Evolutionary conservation across 2,888 invertebrate genomes (phyloP), one percentile per base, ranked within the genome.

Genomic region (Diaprepes abbreviatus): DNA sequence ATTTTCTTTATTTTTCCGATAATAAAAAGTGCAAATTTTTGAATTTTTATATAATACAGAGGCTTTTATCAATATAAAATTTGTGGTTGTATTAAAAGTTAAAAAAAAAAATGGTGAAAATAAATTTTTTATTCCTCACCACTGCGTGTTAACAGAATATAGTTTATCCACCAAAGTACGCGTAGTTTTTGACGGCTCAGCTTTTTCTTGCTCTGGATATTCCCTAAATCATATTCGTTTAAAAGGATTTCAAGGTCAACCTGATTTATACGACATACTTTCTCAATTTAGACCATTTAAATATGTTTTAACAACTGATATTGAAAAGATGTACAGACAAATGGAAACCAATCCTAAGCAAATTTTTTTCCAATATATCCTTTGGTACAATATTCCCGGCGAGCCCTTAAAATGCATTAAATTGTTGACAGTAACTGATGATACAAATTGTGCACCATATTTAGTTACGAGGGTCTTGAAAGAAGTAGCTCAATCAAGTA

Each of bases 111-210:
- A n/a, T n/a, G n/a, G n/a, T n/a, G n/a, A n/a, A n/a, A n/a, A n/a
- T n/a, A n/a, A n/a, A n/a, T n/a, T n/a, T n/a, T n/a, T n/a, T n/a
- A n/a, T n/a, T n/a, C n/a, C n/a, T n/a, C n/a, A n/a, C n/a, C n/a
- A n/a, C n/a, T n/a, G n/a, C n/a, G n/a, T n/a, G n/a, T n/a, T n/a
- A n/a, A n/a, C n/a, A n/a, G n/a, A n/a, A n/a, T n/a, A n/a, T n/a
- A n/a, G n/a, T n/a, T n/a, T 19, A 3, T 45, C 63, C 3, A 73
- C 73, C 9, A 73, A 71, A 63, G 24, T 71, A n/a, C 24, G 71
- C 14, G 73, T 65, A 2, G 70, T 73, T 1, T 69, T 69, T 65
- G 69, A 69, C 40, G 63, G 14, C 3, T 64, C 57, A 6, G n/a
- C 10, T 4, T 48, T 45, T 31, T 24, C 43, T 10, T 16, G 16